A percentile compares a stretch with the other conserved stretches of the same genome.
These are phyloP conservation scores for Bombus confusus DNA, from an alignment of 1,140 invertebrate genomes.

Conservation along the genomic window DNA sequence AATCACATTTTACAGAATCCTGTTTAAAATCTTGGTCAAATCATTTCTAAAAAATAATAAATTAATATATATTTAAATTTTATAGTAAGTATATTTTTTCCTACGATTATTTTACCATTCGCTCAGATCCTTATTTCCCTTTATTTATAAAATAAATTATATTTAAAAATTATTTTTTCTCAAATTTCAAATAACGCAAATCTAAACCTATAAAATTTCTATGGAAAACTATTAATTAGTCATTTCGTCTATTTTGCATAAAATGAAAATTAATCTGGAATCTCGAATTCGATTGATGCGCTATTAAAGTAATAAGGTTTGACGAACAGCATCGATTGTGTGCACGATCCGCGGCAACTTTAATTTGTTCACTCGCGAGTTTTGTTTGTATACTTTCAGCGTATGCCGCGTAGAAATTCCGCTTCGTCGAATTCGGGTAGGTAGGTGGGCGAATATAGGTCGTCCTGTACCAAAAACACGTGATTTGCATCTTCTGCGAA, in stretches of 20 bases:
- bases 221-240: not conserved
- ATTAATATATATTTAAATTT: no score
- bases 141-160: no score
- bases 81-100: no score
- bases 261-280: not conserved
- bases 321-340: not conserved
- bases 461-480: not conserved
- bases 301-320: not conserved
- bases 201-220: no score
- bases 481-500: not conserved
- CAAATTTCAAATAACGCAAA: no score
- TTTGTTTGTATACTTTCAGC: constrained; percentile 56
- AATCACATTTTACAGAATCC: constrained; percentile 11
- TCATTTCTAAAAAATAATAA: no score
- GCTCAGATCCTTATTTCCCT: no score
- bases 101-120: no score
- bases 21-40: not conserved
- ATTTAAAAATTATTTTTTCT: no score
- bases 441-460: constrained; percentile 35
- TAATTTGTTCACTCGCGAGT: constrained; percentile 44
- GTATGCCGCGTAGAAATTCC: constrained; percentile 47
- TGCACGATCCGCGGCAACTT: constrained; percentile 52
- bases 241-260: not conserved
- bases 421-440: constrained; percentile 52
- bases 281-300: not conserved